Base-by-base conservation (phyloP, 92 coral and sea anemone genomes). In the Metridium senile region DNA sequence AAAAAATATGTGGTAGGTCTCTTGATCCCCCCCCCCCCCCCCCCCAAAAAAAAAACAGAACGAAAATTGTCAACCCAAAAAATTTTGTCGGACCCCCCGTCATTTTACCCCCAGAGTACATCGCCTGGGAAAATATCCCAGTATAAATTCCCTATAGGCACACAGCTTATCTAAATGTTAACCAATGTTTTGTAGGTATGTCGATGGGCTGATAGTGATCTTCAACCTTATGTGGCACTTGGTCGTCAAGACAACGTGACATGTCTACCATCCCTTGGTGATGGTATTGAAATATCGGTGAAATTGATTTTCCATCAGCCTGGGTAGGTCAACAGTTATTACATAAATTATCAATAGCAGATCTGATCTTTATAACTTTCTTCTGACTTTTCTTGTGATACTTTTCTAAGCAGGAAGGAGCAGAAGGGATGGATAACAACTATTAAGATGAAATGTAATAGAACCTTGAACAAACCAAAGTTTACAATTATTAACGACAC, bases 231-330 rank as follows among this genome's bases (percentile, higher is more conserved):
- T 18, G 1, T 1, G 6, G 30, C 66, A 23, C 66, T 61, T 61
- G 66, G 66, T 61, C 66, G 31, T 23, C 30, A 26, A 61, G 33
- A 23, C 66, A 61, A 61, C 19, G 66, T 61, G 6, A 61, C 66
- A 7, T 61, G 66, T 54, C 59, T 9, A 3, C 59, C 59, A 3
- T 16, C n/a, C 51, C 4, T 54, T 2, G n/a, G 23, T 3, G 49
- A 39, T 39, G 59, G 25, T 9, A 45, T 7, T 7, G 16, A 45
- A 7, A 45, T 45, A 7, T 3, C 4, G 17, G 59, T 54, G 4
- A 3, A 10, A 13, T 20, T 54, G 59, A 19, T 54, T 20, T 54
- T 54, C 59, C 23, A 54, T 20, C 59, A 54, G 17, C 59, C 59
- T 13, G 59, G 59, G 59, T 54, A 54, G 3, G 59, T 54, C 20